Percentiles rank a stretch among this genome's conserved stretches.
Conservation (phyloP, 2,113 vertebrate genomes). For the Eira barbara region DNA sequence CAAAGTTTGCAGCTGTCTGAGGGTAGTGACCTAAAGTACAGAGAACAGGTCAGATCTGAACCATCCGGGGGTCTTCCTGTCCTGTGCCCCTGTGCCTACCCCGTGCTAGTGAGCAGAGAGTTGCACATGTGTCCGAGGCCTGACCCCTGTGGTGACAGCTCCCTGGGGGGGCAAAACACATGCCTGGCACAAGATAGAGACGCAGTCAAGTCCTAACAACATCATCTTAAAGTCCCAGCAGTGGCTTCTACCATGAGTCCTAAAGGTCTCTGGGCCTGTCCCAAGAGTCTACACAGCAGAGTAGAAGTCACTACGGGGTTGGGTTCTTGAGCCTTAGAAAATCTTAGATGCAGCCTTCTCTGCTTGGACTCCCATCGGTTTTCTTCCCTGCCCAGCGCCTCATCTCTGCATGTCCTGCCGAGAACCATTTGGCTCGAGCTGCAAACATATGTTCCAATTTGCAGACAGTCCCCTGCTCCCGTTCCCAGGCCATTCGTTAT, state of each 20-base stretch:
- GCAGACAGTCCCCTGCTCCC: background rate
- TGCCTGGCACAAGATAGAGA: background rate
- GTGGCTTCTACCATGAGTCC: background rate
- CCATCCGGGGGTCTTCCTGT: background rate
- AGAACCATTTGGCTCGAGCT: background rate
- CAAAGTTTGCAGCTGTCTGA: background rate
- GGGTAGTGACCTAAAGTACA: no score
- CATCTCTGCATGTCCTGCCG: background rate
- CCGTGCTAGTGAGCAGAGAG: background rate
- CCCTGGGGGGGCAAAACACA: background rate
- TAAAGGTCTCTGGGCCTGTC: fast-evolving
- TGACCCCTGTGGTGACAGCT: fast-evolving
- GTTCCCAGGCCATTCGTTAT: background rate
- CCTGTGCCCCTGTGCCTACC: background rate
- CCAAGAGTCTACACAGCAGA: background rate
- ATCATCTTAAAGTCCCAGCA: background rate
- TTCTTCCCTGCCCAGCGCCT: background rate
- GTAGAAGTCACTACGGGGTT: background rate
- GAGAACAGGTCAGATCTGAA: background rate
- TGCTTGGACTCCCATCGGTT: background rate
- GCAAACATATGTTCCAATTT: background rate
- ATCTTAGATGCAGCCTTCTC: background rate
- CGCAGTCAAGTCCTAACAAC: fast-evolving
- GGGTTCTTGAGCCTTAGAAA: background rate
- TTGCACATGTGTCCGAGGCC: background rate